phyloP scores from a whole-genome alignment of 30 jellyfish, hydroid and myxozoan genomes.

The Turritopsis rubra region DNA sequence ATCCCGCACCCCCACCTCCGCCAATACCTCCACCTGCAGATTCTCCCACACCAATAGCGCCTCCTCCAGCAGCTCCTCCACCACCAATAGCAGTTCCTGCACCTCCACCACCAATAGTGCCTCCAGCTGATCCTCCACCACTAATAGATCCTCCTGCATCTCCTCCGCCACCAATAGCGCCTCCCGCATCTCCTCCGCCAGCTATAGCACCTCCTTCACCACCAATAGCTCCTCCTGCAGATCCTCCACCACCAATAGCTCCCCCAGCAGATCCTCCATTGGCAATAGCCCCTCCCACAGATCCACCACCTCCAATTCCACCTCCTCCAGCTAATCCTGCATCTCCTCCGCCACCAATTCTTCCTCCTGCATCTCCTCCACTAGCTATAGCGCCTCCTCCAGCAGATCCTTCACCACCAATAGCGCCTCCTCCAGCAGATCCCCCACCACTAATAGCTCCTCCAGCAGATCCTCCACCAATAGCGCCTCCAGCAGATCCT shows the following conservation, averaged over 20 bases:
- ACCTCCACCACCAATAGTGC: conserved; percentile 7
- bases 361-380: conserved; percentile 7
- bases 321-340: conserved; percentile 17
- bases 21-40: background rate
- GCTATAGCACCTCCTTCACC: conserved; percentile 2
- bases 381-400: conserved; percentile 18
- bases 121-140: conserved; percentile 28
- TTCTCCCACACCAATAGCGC: background rate
- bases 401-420: background rate
- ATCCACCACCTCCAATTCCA: conserved; percentile 16
- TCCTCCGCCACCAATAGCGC: conserved; percentile 8
- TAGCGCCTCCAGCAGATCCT: conserved; percentile 27
- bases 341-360: conserved; percentile 24
- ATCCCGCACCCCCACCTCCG: background rate
- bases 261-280: conserved; percentile 22
- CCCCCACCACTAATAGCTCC: conserved; percentile 26
- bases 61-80: conserved; percentile 19
- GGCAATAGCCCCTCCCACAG: conserved; percentile 10
- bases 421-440: background rate
- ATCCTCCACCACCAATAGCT: conserved; percentile 16
- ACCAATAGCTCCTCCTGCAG: conserved; percentile 26
- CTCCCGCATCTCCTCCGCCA: conserved; percentile 24
- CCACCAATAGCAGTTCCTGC: conserved; percentile 19
- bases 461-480: conserved; percentile 7
- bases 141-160: background rate